Base-by-base conservation (phyloP, 2,113 vertebrate genomes). In the Phrynosoma blainvillii region DNA sequence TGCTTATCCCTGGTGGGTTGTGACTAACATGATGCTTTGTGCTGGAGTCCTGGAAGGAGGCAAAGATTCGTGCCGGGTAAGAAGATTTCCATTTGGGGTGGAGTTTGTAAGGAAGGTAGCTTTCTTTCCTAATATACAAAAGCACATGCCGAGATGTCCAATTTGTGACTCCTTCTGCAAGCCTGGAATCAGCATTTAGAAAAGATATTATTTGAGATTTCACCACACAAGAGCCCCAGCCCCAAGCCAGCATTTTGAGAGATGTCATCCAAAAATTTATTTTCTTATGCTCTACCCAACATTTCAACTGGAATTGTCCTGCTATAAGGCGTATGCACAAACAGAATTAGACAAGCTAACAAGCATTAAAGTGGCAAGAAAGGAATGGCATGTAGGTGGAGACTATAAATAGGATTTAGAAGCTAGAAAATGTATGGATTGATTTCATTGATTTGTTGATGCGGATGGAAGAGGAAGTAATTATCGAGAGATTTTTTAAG, bases 41-140 rank as follows among this genome's bases (percentile, higher is more conserved):
- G 97, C 97, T 0, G 98, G 97, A 66, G 96, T 93, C 75, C 71
- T 96, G 32, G 95, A 96, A 79, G 95, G 96, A 86, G 97, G 97
- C 83, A 97, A 96, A 88, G 98, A 98, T 87, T 96, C 98, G 83
- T 98, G 98, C 93, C 96, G 97, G 98, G 98, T 98, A 96, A 95
- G 89, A n/a, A 18, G 32, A 0, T 82, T 13, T 6, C 5, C 16
- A 30, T 32, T 62, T 16, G 25, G 54, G 3, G 3, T 20, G 42
- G 21, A 16, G 56, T 3, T n/a, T 10, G 14, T 32, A 47, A 66
- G n/a, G 18, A 42, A n/a, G 52, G 2, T 7, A n/a, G 9, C 16
- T 73, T 30, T 20, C 27, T 54, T 73, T 10, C 42, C 32, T 12
- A 4, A 21, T 32, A 65, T 36, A 36, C 36, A 36, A 5, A 20